These are phyloP conservation scores for Plebejus melissa DNA, from an alignment of 2,888 invertebrate genomes.

Conservation along the genomic window DNA sequence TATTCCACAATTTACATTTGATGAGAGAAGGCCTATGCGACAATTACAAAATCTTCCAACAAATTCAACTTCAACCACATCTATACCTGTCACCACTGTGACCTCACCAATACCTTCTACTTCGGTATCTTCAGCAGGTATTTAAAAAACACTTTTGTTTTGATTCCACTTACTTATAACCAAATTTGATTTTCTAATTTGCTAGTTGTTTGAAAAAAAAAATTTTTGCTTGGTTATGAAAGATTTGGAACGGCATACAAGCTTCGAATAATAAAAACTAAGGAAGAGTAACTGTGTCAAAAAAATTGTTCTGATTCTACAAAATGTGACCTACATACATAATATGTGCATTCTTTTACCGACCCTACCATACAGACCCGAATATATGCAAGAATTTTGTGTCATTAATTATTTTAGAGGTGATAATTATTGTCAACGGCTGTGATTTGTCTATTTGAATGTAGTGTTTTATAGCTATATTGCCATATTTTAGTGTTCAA, in stretches of 20 bases:
- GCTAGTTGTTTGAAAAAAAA: neutral
- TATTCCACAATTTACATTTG: slow-evolving; percentile 14
- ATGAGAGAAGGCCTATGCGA: slow-evolving; percentile 16
- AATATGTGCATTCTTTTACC: too few relatives aligned
- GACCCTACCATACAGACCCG: too few relatives aligned
- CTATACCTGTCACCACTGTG: slow-evolving; percentile 6
- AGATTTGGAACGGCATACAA: neutral
- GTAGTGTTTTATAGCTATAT: too few relatives aligned
- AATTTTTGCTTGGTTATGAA: neutral
- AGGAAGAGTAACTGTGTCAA: too few relatives aligned
- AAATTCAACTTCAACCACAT: slow-evolving; percentile 13
- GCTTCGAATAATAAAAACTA: too few relatives aligned
- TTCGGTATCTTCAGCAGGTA: neutral
- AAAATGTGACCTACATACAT: too few relatives aligned
- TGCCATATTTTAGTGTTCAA: too few relatives aligned
- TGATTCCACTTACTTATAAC: neutral
- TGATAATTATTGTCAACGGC: too few relatives aligned
- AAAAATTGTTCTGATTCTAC: too few relatives aligned
- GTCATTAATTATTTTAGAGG: too few relatives aligned
- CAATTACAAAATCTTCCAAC: slow-evolving; percentile 21
- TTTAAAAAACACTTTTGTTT: neutral
- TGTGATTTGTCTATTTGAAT: too few relatives aligned
- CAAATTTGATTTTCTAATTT: neutral
- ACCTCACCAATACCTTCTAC: neutral
- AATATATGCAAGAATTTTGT: too few relatives aligned